A percentile compares a stretch with the other conserved stretches of the same genome.
phyloP scores from a whole-genome alignment of 2,797 vertebrate genomes.

The Melanotaenia parkinsoni region DNA sequence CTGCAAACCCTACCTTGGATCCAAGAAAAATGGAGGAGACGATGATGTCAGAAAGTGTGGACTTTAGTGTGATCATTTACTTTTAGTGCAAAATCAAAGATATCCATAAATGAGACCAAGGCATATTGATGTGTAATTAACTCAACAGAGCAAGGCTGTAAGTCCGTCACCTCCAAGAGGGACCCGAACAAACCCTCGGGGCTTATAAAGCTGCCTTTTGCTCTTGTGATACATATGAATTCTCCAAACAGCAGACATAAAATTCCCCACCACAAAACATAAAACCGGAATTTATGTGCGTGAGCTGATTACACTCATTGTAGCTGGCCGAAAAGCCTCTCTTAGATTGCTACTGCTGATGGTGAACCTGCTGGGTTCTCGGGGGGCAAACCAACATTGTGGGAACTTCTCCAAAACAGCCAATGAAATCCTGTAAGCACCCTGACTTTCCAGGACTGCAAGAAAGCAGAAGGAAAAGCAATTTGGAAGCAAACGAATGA shows the following conservation, averaged over 20 bases:
- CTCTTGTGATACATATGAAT: constrained; percentile 47
- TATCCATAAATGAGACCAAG: constrained; percentile 70
- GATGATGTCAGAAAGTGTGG: constrained; percentile 51
- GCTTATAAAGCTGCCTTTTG: constrained; percentile 58
- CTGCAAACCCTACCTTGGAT: constrained; percentile 11
- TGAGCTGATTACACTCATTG: constrained; percentile 24
- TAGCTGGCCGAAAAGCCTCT: constrained; percentile 24
- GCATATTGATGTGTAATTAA: constrained; percentile 79
- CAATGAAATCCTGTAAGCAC: constrained; percentile 47
- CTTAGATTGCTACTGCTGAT: constrained; percentile 25
- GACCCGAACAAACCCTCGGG: constrained; percentile 51
- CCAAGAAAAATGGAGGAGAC: constrained; percentile 17
- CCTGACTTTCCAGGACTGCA: constrained; percentile 46
- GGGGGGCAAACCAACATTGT: constrained; percentile 51
- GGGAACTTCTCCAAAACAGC: constrained; percentile 50
- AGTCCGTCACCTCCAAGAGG: constrained; percentile 45
- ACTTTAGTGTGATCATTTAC: constrained; percentile 62
- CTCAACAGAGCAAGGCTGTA: constrained; percentile 55
- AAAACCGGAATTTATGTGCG: constrained; percentile 45
- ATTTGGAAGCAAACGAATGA: constrained; percentile 70
- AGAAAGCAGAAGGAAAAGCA: constrained; percentile 55
- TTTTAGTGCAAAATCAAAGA: constrained; percentile 76
- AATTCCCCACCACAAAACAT: constrained; percentile 36
- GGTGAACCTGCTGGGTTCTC: constrained; percentile 49
- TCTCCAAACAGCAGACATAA: constrained; percentile 47